A percentile compares a stretch with the other conserved stretches of the same genome.
These are phyloP conservation scores for Sitta europaea DNA, from an alignment of 2,113 vertebrate genomes.

Conservation along the genomic window DNA sequence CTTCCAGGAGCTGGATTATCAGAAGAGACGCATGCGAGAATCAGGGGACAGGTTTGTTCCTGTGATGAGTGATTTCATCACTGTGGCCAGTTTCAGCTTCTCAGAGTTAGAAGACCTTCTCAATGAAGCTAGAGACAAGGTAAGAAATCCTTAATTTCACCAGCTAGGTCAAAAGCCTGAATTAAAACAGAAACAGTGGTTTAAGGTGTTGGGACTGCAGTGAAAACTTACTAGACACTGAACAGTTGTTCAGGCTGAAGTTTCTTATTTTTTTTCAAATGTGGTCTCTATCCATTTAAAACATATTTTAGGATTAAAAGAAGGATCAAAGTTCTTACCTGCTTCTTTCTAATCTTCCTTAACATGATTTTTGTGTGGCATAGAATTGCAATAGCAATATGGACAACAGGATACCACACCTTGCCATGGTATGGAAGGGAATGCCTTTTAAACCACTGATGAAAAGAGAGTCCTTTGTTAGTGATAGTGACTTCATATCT, in stretches of 20 bases:
- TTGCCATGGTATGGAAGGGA: not conserved
- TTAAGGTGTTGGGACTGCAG: not conserved
- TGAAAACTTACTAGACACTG: not conserved
- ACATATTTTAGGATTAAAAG: not conserved
- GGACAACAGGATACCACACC: not conserved
- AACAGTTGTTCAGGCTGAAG: not conserved
- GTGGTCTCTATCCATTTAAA: not conserved
- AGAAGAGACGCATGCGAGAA: constrained; percentile 82
- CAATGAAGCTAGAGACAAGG: constrained; percentile 90
- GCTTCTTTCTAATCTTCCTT: not conserved
- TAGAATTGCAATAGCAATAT: not conserved
- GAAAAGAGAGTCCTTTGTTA: not conserved
- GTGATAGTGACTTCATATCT: not conserved
- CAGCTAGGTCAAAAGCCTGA: not conserved
- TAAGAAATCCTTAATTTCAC: constrained; percentile 42
- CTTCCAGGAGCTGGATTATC: constrained; percentile 90
- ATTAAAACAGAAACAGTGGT: not conserved
- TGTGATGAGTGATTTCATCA: constrained; percentile 95
- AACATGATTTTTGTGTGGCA: not conserved
- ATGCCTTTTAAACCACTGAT: not conserved
- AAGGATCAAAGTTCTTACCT: not conserved
- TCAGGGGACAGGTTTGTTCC: constrained; percentile 90
- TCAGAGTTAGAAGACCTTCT: constrained; percentile 95
- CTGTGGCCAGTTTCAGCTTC: constrained; percentile 96
- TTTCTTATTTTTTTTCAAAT: not conserved